Conservation (phyloP, 1,140 invertebrate species). For the Capitella teleta region DNA sequence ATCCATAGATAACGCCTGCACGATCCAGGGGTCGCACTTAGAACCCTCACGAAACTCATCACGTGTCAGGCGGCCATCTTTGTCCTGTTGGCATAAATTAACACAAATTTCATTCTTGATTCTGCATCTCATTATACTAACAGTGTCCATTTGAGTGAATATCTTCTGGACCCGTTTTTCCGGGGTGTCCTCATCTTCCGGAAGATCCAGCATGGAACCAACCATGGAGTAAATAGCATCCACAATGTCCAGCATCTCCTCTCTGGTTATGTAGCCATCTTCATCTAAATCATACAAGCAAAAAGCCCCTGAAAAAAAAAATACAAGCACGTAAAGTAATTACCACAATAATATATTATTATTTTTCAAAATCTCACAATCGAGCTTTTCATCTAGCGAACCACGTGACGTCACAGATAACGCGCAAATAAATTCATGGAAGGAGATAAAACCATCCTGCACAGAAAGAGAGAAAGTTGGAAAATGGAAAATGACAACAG, state of each 20-base stretch:
- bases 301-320: slow-evolving; percentile 82
- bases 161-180: slow-evolving; percentile 48
- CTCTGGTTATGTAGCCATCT: slow-evolving; percentile 91
- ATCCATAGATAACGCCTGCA: slow-evolving; percentile 63
- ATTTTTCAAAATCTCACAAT: slow-evolving; percentile 27
- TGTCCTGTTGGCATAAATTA: slow-evolving; percentile 56
- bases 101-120: neutral
- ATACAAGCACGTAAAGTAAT: too few species aligned
- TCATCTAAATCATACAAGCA: slow-evolving; percentile 94
- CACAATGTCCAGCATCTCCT: slow-evolving; percentile 98
- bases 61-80: slow-evolving; percentile 89
- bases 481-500: neutral
- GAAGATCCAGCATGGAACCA: slow-evolving; percentile 51
- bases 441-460: slow-evolving; percentile 36
- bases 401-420: slow-evolving; percentile 50
- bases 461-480: slow-evolving; percentile 4
- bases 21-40: slow-evolving; percentile 95
- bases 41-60: slow-evolving; percentile 98
- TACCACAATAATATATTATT: neutral
- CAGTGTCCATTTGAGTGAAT: slow-evolving; percentile 47
- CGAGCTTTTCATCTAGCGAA: slow-evolving; percentile 73
- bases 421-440: slow-evolving; percentile 37
- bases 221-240: slow-evolving; percentile 99
- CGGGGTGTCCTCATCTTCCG: slow-evolving; percentile 46
- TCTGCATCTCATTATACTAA: slow-evolving; percentile 16